Conservation (phyloP, 1,140 invertebrate genomes). For the Rhyzopertha dominica region DNA sequence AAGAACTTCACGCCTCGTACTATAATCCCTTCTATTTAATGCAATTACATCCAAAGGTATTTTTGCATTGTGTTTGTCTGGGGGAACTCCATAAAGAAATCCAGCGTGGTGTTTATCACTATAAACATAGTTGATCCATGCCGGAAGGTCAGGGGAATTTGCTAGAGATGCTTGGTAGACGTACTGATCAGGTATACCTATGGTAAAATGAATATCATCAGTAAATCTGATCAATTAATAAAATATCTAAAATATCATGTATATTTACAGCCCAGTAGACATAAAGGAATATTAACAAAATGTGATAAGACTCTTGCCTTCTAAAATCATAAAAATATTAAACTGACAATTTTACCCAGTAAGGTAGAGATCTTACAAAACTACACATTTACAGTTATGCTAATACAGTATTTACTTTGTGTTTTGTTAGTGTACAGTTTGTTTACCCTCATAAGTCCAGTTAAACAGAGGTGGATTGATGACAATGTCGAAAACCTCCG, state of each 20-base stretch:
- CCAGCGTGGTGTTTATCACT: constrained; percentile 66
- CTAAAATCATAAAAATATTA: too few species aligned
- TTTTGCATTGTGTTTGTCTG: constrained; percentile 52
- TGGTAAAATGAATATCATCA: too few species aligned
- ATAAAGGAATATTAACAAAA: too few species aligned
- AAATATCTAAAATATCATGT: too few species aligned
- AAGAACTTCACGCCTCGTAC: constrained; percentile 62
- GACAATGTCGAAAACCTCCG: constrained; percentile 59
- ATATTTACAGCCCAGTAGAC: too few species aligned
- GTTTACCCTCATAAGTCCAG: constrained; percentile 61
- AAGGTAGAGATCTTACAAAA: too few species aligned
- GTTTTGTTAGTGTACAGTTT: too few species aligned
- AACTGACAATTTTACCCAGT: background rate
- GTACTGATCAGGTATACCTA: constrained; percentile 56
- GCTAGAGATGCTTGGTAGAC: constrained; percentile 62
- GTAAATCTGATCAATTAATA: too few species aligned
- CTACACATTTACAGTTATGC: too few species aligned
- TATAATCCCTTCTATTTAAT: constrained; percentile 69
- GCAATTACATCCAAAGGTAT: constrained; percentile 68
- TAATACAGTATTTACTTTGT: too few species aligned
- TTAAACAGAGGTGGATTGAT: constrained; percentile 62
- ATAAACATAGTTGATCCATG: constrained; percentile 78
- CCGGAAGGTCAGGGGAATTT: constrained; percentile 72
- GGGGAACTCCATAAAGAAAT: constrained; percentile 75
- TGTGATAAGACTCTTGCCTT: too few species aligned